Conservation (phyloP, 1,140 invertebrate genomes). For the Lasioglossum albipes region DNA sequence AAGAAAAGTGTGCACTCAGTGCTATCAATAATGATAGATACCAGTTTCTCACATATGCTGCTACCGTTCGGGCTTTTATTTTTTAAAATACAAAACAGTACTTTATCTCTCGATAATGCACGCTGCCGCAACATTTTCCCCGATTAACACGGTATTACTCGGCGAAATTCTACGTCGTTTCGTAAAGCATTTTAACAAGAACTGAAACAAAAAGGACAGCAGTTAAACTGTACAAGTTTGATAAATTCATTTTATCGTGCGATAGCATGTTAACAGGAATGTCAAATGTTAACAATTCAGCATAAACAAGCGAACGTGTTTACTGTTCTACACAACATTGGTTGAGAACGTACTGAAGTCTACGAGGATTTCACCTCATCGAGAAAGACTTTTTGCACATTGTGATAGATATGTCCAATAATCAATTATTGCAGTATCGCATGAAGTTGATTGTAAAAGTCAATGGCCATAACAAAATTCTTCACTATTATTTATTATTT, state of each 20-base stretch:
- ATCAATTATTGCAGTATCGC: neutral
- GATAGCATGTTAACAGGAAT: neutral
- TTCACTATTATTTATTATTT: constrained; percentile 23
- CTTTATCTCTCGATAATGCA: neutral
- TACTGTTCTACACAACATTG: neutral
- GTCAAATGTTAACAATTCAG: neutral
- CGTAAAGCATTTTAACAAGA: neutral
- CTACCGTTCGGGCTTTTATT: constrained; percentile 7
- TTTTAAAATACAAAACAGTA: constrained; percentile 42
- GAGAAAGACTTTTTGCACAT: neutral
- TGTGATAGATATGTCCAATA: neutral
- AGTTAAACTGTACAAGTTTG: neutral
- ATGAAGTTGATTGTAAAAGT: neutral
- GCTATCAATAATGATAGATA: constrained; percentile 28
- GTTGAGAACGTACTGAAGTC: neutral
- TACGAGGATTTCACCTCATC: neutral
- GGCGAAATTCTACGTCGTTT: neutral
- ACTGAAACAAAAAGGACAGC: neutral
- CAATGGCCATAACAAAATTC: neutral
- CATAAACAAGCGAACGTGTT: neutral
- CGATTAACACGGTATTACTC: neutral
- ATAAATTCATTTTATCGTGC: neutral
- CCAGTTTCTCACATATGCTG: constrained; percentile 50
- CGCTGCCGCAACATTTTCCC: constrained; percentile 19
- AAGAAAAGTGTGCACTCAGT: neutral